Base-by-base conservation (phyloP, 2,797 vertebrate species). In the Sebastes aleutianus region DNA sequence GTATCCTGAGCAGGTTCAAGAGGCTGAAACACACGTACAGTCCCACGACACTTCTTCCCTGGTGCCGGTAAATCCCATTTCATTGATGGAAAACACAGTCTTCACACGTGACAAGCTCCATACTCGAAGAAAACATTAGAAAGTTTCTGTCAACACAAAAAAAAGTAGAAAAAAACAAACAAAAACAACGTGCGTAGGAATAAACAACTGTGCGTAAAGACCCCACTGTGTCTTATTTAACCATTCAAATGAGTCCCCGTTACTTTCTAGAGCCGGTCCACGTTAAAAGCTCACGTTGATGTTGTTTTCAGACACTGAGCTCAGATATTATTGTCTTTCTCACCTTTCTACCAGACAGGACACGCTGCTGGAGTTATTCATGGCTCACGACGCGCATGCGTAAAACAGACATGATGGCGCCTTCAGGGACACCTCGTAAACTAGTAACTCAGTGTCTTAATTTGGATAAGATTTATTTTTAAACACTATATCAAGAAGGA, bases 51-150 rank as follows among this genome's bases (percentile, higher is more conserved):
- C 75, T 75, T 91, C 75, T 75, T 91, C 89, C 88, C 77, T 87
- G 57, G 58, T 74, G 79, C 83, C 78, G 75, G 85, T 82, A 90
- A 91, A 90, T 93, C 84, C 93, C 96, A 96, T 95, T 65, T 89
- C 90, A 87, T 82, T 86, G 76, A 83, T 83, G 43, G 76, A 88
- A 72, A 77, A 76, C 24, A 32, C 47, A 57, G 20, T 82, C 36
- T 76, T 85, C 70, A 80, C 78, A 79, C 89, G 92, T 90, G 86
- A 82, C 89, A 56, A 74, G 86, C 34, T 27, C 58, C 58, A 18
- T 5, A 3, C n/a, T 16, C 3, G 31, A 24, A 50, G 27, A 10
- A 66, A 82, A 77, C 61, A 66, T 85, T 2, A 65, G 10, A 61
- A 84, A 80, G 34, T 76, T 47, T 56, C 12, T 57, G 64, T 74